Conservation (phyloP, 2,797 vertebrate species). For the Glossophaga mutica region DNA sequence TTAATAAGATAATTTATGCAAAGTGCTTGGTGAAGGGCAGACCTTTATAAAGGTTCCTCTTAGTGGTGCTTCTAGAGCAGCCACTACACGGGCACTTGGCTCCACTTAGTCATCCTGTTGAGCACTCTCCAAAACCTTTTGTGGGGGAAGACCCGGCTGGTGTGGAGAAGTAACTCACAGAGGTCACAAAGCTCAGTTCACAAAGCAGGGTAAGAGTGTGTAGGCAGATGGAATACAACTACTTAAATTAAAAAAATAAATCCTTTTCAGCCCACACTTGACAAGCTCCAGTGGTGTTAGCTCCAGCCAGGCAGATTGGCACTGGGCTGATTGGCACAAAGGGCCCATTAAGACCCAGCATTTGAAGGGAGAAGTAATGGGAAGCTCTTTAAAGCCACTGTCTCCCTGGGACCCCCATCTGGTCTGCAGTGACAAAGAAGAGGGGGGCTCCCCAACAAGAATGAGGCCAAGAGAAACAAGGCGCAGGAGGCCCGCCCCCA, state of each 20-base stretch:
- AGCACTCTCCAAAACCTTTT: conserved; percentile 20
- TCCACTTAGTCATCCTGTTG: not conserved
- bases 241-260: conserved; percentile 38
- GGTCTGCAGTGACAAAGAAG: not conserved
- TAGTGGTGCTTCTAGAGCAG: not conserved
- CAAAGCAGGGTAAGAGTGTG: not conserved
- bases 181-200: conserved; percentile 36
- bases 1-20: not conserved
- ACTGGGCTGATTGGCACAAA: not conserved
- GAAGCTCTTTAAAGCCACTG: not conserved
- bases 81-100: not conserved
- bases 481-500: not conserved
- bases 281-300: not conserved
- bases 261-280: not conserved
- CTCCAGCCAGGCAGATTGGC: not conserved
- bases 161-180: not conserved
- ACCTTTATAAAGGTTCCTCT: not conserved
- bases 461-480: not conserved
- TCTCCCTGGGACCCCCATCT: not conserved
- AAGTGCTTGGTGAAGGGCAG: not conserved
- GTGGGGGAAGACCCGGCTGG: not conserved
- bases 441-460: not conserved
- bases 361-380: not conserved
- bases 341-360: not conserved
- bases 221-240: conserved; percentile 5